Evolutionary conservation across 2,797 vertebrate genomes (phyloP).

Genomic region (Melanogrammus aeglefinus): DNA sequence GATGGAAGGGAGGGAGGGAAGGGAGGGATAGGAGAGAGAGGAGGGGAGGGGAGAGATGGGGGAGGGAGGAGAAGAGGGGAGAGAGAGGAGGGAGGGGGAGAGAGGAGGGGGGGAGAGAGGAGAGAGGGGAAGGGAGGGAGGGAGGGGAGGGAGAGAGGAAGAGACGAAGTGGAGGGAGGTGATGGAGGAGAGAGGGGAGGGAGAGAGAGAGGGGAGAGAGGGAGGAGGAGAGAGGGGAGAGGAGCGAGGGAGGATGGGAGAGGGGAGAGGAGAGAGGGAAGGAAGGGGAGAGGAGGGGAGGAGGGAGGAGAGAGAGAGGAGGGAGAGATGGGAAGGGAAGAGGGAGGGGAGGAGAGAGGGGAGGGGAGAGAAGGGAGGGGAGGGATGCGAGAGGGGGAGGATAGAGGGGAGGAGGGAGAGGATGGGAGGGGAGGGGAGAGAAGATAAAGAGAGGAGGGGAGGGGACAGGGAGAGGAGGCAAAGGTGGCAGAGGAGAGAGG

Average conservation of each 20-base stretch:
- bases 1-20: neutral
- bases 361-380: neutral
- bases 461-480: no score
- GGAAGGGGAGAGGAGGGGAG: neutral
- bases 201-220: no score
- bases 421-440: neutral
- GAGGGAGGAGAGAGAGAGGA: no score
- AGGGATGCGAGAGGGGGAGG: conserved; percentile 14
- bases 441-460: neutral
- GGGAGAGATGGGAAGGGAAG: neutral
- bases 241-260: conserved; percentile 9
- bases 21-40: conserved; percentile 13
- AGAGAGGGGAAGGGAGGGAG: no score
- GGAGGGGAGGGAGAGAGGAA: no score
- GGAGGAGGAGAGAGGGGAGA: conserved; percentile 27
- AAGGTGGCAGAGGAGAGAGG: conserved; percentile 35
- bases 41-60: conserved; percentile 27
- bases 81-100: neutral
- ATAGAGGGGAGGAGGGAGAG: neutral
- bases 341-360: conserved; percentile 49
- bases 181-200: no score
- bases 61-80: conserved; percentile 21
- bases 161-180: no score
- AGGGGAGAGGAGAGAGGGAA: neutral
- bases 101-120: no score